Percentiles rank a stretch among this genome's conserved stretches.
Evolutionary conservation across 2,888 invertebrate genomes (phyloP).

Genomic region (Papilio demoleus): DNA sequence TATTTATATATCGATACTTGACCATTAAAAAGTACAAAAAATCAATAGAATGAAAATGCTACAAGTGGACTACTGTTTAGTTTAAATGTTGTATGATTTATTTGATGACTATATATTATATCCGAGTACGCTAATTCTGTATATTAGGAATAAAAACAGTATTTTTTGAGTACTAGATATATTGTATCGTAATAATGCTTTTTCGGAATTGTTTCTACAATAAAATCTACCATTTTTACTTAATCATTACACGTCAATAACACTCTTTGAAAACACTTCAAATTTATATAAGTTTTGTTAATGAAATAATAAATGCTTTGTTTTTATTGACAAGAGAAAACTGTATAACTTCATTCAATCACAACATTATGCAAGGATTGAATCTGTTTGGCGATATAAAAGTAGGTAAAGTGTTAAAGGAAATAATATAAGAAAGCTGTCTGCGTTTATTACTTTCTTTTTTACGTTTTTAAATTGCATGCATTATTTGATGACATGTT

Average conservation of each 20-base stretch:
- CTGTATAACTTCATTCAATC: too few relatives aligned
- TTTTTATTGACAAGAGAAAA: too few relatives aligned
- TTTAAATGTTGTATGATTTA: not conserved
- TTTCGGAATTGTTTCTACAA: not conserved
- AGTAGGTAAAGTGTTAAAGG: not conserved
- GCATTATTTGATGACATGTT: slow-evolving; percentile 3
- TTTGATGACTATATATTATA: not conserved
- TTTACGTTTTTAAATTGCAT: slow-evolving; percentile 6
- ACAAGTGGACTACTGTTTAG: not conserved
- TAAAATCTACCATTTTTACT: not conserved
- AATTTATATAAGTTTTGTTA: too few relatives aligned
- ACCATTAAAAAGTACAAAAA: slow-evolving; percentile 36
- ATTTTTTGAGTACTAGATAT: not conserved
- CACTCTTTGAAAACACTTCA: too few relatives aligned
- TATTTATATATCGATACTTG: not conserved
- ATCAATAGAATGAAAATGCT: slow-evolving; percentile 30
- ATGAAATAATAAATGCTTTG: too few relatives aligned
- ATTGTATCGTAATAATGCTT: not conserved
- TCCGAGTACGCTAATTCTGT: not conserved
- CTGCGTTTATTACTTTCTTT: slow-evolving; percentile 4
- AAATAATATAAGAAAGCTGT: slow-evolving; percentile 9
- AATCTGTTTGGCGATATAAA: not conserved
- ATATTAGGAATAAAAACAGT: not conserved
- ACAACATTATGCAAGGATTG: not conserved
- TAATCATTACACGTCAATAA: not conserved